Evolutionary conservation across 2,113 vertebrate genomes (phyloP).

Genomic region (Paramisgurnus dabryanus): DNA sequence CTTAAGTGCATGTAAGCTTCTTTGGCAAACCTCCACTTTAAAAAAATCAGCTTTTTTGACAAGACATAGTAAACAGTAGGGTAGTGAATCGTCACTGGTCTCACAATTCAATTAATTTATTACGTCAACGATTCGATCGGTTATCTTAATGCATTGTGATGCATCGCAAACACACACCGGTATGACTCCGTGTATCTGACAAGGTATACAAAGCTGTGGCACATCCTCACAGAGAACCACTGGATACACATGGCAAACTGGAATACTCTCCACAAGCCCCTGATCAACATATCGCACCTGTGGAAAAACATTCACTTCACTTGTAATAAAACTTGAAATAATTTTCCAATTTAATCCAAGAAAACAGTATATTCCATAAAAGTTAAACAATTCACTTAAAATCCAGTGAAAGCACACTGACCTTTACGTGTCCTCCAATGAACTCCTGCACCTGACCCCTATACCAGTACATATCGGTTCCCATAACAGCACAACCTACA

Average conservation of each 20-base stretch:
- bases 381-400: not conserved
- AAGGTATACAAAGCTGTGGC: constrained; percentile 87
- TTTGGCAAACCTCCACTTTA: too few relatives aligned
- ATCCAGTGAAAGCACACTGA: constrained; percentile 54
- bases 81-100: too few relatives aligned
- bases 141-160: too few relatives aligned
- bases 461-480: constrained; percentile 87
- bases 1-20: too few relatives aligned
- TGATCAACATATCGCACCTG: constrained; percentile 86
- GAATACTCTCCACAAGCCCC: constrained; percentile 86
- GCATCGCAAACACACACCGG: constrained; percentile 75
- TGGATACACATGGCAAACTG: constrained; percentile 86
- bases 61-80: too few relatives aligned
- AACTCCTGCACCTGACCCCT: constrained; percentile 82
- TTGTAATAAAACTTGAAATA: not conserved
- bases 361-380: not conserved
- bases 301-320: constrained; percentile 18
- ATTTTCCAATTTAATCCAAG: not conserved
- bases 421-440: constrained; percentile 76
- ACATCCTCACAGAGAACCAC: constrained; percentile 76
- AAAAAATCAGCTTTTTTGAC: too few relatives aligned
- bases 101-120: too few relatives aligned
- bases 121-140: too few relatives aligned
- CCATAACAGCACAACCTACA: constrained; percentile 85
- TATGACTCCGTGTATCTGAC: constrained; percentile 77